Conservation (phyloP, 1,140 invertebrate genomes). For the Cheumatopsyche charites region DNA sequence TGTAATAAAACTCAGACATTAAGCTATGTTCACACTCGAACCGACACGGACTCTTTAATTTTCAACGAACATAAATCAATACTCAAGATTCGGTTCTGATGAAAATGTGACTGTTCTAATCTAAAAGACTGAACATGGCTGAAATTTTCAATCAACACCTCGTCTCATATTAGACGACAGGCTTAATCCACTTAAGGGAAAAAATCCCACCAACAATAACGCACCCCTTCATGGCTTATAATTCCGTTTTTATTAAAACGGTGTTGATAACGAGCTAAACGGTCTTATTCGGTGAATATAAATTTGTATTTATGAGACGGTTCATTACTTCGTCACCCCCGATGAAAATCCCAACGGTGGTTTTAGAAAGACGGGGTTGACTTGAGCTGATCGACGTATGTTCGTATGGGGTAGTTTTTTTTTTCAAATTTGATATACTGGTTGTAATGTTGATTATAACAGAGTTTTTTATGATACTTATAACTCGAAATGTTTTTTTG, state of each 20-base stretch:
- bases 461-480: no score
- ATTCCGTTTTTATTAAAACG: conserved; percentile 48
- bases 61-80: no score
- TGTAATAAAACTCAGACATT: no score
- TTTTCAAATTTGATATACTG: background rate
- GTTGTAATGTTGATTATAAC: no score
- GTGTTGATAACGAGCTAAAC: conserved; percentile 34
- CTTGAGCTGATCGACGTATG: background rate
- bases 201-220: background rate
- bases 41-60: no score
- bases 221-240: conserved; percentile 28
- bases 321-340: conserved; percentile 33
- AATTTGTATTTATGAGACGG: conserved; percentile 48
- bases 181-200: conserved; percentile 9
- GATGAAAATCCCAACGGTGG: background rate
- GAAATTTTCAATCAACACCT: background rate
- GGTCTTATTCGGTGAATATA: conserved; percentile 45
- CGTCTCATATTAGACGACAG: background rate
- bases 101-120: background rate
- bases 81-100: no score
- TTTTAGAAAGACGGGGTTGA: background rate
- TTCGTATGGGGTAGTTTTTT: background rate
- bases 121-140: background rate
- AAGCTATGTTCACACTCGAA: no score
- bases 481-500: no score